Evolutionary conservation across 2,113 vertebrate species (phyloP).

Genomic region (Neofelis nebulosa): DNA sequence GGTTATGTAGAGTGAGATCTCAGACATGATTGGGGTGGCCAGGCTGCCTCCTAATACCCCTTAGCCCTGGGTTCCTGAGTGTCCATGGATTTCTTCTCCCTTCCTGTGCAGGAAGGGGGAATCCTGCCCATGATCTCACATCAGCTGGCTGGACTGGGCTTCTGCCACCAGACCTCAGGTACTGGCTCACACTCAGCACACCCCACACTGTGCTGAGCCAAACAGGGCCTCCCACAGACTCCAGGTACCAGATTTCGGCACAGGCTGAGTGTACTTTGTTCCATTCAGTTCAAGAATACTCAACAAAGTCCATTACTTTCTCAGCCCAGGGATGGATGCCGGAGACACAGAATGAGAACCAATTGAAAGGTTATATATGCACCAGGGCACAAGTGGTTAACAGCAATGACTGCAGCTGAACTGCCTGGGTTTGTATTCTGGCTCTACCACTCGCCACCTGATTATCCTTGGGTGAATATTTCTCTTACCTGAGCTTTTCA

Average conservation of each 20-base stretch:
- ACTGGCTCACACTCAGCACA: background rate
- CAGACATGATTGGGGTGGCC: background rate
- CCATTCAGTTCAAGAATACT: background rate
- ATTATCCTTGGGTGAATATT: background rate
- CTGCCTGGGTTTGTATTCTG: background rate
- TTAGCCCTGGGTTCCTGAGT: background rate
- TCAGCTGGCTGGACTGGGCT: background rate
- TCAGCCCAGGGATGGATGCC: background rate
- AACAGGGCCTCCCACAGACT: slow-evolving; percentile 1
- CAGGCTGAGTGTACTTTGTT: background rate
- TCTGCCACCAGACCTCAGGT: background rate
- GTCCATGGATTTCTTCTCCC: background rate
- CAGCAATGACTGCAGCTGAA: background rate
- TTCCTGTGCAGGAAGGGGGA: background rate
- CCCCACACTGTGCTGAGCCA: background rate
- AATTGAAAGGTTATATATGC: background rate
- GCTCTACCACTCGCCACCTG: background rate
- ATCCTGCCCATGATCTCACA: background rate
- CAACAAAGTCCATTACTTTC: background rate
- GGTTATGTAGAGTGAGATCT: background rate
- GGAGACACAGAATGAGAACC: background rate
- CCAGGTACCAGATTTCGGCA: background rate
- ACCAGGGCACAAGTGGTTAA: background rate
- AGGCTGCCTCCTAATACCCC: background rate
- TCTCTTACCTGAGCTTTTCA: background rate